Evolutionary conservation across 2,113 vertebrate genomes (phyloP).

Genomic region (Pycnonotus jocosus): DNA sequence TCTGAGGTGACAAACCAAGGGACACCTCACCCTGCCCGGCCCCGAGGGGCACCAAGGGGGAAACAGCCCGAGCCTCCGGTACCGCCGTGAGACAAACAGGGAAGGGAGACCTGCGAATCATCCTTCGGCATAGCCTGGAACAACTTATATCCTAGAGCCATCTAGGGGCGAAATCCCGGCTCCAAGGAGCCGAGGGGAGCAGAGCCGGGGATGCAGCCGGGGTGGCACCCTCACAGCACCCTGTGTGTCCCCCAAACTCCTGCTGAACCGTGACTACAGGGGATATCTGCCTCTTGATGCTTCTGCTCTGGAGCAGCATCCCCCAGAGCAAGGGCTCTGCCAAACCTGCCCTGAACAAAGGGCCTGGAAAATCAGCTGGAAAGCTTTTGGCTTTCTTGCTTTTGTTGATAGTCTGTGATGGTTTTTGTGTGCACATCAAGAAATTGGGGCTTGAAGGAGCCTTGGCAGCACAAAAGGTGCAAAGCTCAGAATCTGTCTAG

Average conservation of each 20-base stretch:
- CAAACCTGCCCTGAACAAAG: neutral
- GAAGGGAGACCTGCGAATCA: neutral
- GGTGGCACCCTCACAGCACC: rapidly evolving
- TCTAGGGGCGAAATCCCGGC: slow-evolving; percentile 58
- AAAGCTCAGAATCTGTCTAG: neutral
- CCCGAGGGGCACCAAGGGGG: neutral
- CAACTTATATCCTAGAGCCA: slow-evolving; percentile 62
- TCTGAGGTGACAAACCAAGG: rapidly evolving
- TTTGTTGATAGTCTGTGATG: neutral
- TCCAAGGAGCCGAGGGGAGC: neutral
- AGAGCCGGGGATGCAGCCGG: neutral
- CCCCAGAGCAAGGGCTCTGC: neutral
- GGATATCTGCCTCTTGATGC: rapidly evolving
- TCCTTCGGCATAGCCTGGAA: slow-evolving; percentile 19
- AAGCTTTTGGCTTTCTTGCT: neutral
- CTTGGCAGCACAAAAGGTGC: neutral
- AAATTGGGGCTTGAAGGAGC: neutral
- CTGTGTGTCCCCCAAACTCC: rapidly evolving
- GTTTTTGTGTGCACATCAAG: neutral
- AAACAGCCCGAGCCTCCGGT: neutral
- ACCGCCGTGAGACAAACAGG: neutral
- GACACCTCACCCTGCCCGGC: rapidly evolving
- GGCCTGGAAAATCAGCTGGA: neutral
- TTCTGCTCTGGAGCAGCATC: neutral
- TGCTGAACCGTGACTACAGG: rapidly evolving